These are phyloP conservation scores for Pseudochaenichthys georgianus DNA, from an alignment of 2,797 vertebrate species.

Conservation along the genomic window DNA sequence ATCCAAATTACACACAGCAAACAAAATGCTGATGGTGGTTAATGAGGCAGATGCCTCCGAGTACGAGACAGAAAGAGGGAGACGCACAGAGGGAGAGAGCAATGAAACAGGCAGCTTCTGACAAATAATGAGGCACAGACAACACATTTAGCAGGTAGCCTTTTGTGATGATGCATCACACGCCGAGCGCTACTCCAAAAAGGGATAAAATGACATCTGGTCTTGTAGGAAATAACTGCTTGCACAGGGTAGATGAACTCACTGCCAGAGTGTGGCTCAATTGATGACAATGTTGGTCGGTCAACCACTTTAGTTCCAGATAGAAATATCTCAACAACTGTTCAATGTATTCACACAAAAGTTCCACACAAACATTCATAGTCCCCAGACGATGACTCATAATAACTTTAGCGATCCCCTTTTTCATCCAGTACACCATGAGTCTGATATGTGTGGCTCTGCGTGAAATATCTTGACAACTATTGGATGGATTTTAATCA, in stretches of 20 bases:
- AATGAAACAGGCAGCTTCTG: conserved; percentile 61
- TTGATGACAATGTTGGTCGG: not conserved
- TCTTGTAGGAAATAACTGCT: conserved; percentile 9
- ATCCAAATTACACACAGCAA: conserved; percentile 76
- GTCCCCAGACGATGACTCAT: not conserved
- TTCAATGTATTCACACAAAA: too few species aligned
- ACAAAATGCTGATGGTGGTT: conserved; percentile 82
- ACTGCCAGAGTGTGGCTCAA: not conserved
- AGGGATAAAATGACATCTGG: conserved; percentile 34
- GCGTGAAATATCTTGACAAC: not conserved
- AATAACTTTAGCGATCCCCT: not conserved
- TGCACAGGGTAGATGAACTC: not conserved
- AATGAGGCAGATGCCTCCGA: conserved; percentile 81
- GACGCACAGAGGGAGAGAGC: conserved; percentile 48
- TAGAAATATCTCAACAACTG: not conserved
- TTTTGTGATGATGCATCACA: conserved; percentile 50
- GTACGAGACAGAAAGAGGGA: conserved; percentile 63
- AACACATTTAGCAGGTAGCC: conserved; percentile 69
- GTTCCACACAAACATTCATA: not conserved
- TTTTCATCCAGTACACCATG: not conserved
- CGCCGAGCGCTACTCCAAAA: conserved; percentile 29
- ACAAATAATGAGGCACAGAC: conserved; percentile 71
- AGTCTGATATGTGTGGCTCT: not conserved
- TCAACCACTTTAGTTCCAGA: not conserved
- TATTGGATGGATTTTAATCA: not conserved